Base-by-base conservation (phyloP, 2,888 invertebrate genomes). In the Ophioninae sp. region DNA sequence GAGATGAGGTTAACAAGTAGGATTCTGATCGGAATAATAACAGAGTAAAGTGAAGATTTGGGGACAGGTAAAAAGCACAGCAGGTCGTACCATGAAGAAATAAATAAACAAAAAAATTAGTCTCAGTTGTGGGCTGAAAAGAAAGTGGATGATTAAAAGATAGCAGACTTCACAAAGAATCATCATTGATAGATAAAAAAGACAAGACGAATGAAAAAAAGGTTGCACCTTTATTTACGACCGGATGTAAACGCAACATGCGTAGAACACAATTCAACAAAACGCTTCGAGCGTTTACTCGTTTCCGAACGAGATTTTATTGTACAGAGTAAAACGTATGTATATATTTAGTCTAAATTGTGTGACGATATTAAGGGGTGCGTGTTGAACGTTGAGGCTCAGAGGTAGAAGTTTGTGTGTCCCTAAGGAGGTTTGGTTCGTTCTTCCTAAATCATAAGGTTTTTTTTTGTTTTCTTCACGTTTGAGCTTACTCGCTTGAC, bases 381-480 rank as follows among this genome's bases (percentile, higher is more conserved):
- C 76, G 37, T 80, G 13, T 81, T 74, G 59, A 74, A 77, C 77
- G 61, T 83, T 82, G 63, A 79, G 69, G 72, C 74, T 82, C 76
- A 56, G 84, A 85, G 81, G 85, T 85, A 85, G 79, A 84, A 78
- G 37, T 75, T 80, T 73, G 65, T 65, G 73, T 80, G 61, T 63
- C 37, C 63, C 44, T 68, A 13, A 74, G 22, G 41, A 13, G 59
- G 10, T 39, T 64, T 74, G 30, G 69, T 65, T 44, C 39, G 23
- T 80, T 56, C 72, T 80, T 23, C 58, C 30, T 63, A 63, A 37
- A 72, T 20, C 44, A 41, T 23, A 73, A 9, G 44, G n/a, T n/a
- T 63, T 30, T 37, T 63, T 59, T 20, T 13, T 30, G 30, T 30
- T 63, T 13, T 63, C 17, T 30, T 63, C 23, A 51, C 9, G 13